Evolutionary conservation across 2,888 invertebrate genomes (phyloP), one percentile per base, ranked within the genome.

Genomic region (Lycocerus yunnanus): DNA sequence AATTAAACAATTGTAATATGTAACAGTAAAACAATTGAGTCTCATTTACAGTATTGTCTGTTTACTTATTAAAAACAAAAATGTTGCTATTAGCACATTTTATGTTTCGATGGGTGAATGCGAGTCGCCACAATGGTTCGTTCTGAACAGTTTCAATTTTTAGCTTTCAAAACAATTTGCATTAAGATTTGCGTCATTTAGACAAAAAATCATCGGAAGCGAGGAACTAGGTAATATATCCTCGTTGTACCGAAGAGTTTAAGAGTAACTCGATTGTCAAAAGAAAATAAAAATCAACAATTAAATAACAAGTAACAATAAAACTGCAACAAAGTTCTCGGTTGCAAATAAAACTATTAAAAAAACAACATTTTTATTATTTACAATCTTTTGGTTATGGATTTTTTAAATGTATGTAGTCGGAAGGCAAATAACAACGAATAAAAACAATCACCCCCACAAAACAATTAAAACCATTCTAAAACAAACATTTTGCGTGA

Each of bases 1-100:
- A 78, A 75, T 79, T 70, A 76, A 79, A 78, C 77, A 82, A 78
- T 78, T 77, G 71, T 75, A 76, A 73, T 77, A 74, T 76, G 79
- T 65, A 77, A 63, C 72, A 61, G 78, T 72, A 43, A 43, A 43
- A 43, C 43, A 43, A 43, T 43, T 43, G 68, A 80, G 80, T 80
- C 78, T 81, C 81, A 81, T 78, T 75, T 78, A 77, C 78, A 78
- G 81, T 82, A 82, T 82, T 81, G 82, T 82, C 82, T 78, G 76
- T 78, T 76, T 73, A 72, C 58, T 71, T 74, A 66, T 74, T 60
- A 18, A 24, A 65, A 66, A 67, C 18, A 59, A 16, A 75, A 72
- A 61, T 72, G 20, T 72, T 66, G 71, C 71, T 66, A 58, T 24
- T 68, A 58, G 70, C 63, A 58, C 43, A 43, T 43, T 43, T 43